Evolutionary conservation across 2,113 vertebrate species (phyloP).

Genomic region (Crotalus tigris): DNA sequence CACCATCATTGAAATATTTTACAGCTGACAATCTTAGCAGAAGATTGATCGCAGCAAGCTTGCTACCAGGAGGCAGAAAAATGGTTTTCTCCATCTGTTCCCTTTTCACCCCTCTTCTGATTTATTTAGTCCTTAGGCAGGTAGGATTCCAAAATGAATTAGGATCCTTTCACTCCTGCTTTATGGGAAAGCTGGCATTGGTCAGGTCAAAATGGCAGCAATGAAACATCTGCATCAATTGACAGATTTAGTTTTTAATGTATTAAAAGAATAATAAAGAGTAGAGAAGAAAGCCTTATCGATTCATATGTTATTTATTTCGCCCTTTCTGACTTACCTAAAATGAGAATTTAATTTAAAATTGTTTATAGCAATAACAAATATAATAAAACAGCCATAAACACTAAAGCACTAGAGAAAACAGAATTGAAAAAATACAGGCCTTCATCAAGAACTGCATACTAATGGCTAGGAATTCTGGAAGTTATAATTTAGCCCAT

Average conservation of each 20-base stretch:
- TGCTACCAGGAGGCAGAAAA: background rate
- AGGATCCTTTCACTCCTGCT: background rate
- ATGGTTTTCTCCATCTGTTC: conserved; percentile 11
- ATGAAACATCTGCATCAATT: background rate
- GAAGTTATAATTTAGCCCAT: background rate
- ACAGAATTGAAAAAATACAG: background rate
- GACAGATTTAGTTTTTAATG: background rate
- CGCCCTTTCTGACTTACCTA: background rate
- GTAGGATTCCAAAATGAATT: background rate
- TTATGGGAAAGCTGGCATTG: background rate
- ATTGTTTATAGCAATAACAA: background rate
- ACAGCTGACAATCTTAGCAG: conserved; percentile 13
- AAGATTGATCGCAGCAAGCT: background rate
- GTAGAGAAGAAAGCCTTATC: background rate
- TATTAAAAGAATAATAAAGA: background rate
- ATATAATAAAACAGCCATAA: background rate
- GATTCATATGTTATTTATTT: background rate
- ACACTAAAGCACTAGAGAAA: background rate
- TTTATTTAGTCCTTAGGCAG: background rate
- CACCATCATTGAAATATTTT: conserved; percentile 2
- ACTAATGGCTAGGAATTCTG: background rate
- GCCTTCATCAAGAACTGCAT: background rate
- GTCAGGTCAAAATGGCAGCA: background rate
- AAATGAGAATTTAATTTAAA: background rate
- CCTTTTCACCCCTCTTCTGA: background rate